Evolutionary conservation across 2,113 vertebrate species (phyloP), one percentile per base, ranked within the genome.

Genomic region (Perca schrenkii): DNA sequence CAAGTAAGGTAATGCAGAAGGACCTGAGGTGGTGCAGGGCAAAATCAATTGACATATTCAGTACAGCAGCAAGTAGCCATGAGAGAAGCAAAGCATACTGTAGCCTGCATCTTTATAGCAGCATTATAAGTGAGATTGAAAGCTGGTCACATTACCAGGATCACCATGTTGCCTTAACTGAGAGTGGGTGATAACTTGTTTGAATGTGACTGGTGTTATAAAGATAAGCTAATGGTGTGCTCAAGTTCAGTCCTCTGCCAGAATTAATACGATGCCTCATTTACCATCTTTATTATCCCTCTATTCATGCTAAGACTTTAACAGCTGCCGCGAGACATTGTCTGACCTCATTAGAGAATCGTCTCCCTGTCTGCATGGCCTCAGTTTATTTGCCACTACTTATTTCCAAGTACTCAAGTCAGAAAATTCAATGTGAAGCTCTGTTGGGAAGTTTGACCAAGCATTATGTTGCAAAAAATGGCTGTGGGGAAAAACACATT

Each of bases 311-410:
- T 60, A 13, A 70, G 53, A 22, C n/a, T 50, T 67, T 49, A 76
- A 49, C 67, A 67, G 50, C 82, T 34, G 40, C 34, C 63, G 58
- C 1, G 11, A 28, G 66, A 21, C 65, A 53, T 40, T 19, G 31
- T 71, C 63, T 64, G 63, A 71, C 66, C 53, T 79, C 49, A 76
- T 76, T 70, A 72, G 79, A 66, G 28, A 52, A 70, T 36, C 6
- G 8, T 19, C 22, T 65, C 12, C 17, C 28, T 36, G 43, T 63
- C 40, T 74, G 31, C 21, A 50, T 22, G 17, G 28, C 21, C n/a
- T 62, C 28, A 60, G 4, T 52, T n/a, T 77, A 61, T 58, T 22
- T 19, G 6, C 14, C 28, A 15, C 2, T 21, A 31, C 56, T n/a
- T 66, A 60, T 57, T 40, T 74, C 10, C 14, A 58, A 10, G 28